A percentile compares a stretch with the other conserved stretches of the same genome.
These are phyloP conservation scores for Scomber colias DNA, from an alignment of 2,113 vertebrate species.

Conservation along the genomic window DNA sequence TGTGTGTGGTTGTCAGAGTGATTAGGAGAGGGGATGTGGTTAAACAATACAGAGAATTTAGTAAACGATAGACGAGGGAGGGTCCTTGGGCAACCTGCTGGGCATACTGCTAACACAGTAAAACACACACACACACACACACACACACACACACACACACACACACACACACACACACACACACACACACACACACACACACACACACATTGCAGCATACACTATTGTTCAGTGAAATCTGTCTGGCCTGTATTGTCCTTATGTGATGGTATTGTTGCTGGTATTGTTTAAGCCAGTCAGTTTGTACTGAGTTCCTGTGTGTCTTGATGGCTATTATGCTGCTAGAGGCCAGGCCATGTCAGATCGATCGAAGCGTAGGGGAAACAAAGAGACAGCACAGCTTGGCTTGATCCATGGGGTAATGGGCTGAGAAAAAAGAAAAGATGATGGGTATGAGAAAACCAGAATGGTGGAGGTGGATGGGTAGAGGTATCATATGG, in stretches of 20 bases:
- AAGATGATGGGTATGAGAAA: slow-evolving; percentile 47
- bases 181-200: slow-evolving; percentile 8
- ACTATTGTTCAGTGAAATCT: slow-evolving; percentile 57
- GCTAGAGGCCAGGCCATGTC: slow-evolving; percentile 52
- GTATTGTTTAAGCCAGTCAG: slow-evolving; percentile 62
- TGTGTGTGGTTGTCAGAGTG: slow-evolving; percentile 34
- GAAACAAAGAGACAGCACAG: slow-evolving; percentile 64
- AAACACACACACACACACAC: slow-evolving; percentile 6
- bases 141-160: slow-evolving; percentile 13
- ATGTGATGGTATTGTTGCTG: slow-evolving; percentile 67
- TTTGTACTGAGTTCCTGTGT: slow-evolving; percentile 56
- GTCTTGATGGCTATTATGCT: slow-evolving; percentile 59
- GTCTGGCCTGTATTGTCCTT: slow-evolving; percentile 67
- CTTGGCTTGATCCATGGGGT: slow-evolving; percentile 57
- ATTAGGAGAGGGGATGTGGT: slow-evolving; percentile 47
- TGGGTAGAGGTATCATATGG: slow-evolving; percentile 27
- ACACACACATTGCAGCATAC: slow-evolving; percentile 11
- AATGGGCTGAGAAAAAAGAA: slow-evolving; percentile 54
- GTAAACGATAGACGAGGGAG: slow-evolving; percentile 24
- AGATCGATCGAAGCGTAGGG: slow-evolving; percentile 60
- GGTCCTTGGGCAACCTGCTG: slow-evolving; percentile 51
- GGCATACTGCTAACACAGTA: slow-evolving; percentile 76
- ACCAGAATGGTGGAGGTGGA: slow-evolving; percentile 16
- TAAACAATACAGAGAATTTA: slow-evolving; percentile 51
- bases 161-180: slow-evolving; percentile 1